phyloP scores from a whole-genome alignment of 2,888 invertebrate genomes.

The Aporophyla nigra region DNA sequence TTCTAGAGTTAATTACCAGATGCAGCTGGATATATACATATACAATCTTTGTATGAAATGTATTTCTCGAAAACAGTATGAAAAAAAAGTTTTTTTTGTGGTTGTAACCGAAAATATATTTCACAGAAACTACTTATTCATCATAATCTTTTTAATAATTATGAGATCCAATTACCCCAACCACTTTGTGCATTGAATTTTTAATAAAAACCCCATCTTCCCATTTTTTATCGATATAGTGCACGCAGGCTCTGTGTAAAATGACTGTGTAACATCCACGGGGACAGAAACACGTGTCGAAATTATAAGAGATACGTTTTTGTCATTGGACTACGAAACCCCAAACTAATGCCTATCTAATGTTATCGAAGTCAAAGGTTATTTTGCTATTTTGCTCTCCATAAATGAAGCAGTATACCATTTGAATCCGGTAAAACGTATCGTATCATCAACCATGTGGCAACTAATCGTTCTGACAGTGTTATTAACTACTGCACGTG shows the following conservation, averaged over 20 bases:
- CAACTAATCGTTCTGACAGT: slow-evolving; percentile 10
- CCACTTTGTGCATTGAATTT: background rate
- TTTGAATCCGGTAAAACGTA: background rate
- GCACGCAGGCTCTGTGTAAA: background rate
- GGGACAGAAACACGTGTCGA: background rate
- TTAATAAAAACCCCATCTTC: background rate
- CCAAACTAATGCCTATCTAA: background rate
- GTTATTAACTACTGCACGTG: background rate
- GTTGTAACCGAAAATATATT: background rate
- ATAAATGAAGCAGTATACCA: slow-evolving; percentile 4
- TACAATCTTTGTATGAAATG: too few species aligned
- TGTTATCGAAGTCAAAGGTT: slow-evolving; percentile 8
- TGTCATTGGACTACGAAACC: background rate
- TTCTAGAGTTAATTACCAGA: background rate
- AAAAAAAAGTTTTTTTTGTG: background rate
- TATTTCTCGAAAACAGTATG: background rate
- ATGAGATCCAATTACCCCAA: background rate
- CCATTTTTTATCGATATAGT: background rate
- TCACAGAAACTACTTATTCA: background rate
- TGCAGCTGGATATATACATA: background rate
- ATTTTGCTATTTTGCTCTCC: slow-evolving; percentile 4
- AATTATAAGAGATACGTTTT: background rate
- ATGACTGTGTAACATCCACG: background rate
- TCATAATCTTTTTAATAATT: background rate
- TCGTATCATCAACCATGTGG: slow-evolving; percentile 2